These are phyloP conservation scores for Alligator sinensis DNA, from an alignment of 2,113 vertebrate species.

Conservation along the genomic window DNA sequence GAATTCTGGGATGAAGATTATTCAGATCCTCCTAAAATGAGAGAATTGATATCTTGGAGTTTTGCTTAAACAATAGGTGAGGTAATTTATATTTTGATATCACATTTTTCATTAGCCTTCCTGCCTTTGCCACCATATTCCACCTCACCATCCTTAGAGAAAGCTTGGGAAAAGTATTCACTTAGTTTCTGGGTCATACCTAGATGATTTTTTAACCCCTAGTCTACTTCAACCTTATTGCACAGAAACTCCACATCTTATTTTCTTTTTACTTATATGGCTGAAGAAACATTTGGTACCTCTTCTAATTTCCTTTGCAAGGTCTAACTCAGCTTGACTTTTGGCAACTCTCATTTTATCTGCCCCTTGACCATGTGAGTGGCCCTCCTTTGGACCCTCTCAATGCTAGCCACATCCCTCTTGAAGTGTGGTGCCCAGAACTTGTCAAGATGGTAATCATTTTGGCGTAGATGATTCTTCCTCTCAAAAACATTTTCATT, in stretches of 20 bases:
- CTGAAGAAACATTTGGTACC: background rate
- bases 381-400: too few relatives aligned
- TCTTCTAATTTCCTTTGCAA: conserved; percentile 47
- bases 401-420: too few relatives aligned
- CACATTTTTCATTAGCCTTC: background rate
- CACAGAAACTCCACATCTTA: background rate
- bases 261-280: conserved; percentile 6
- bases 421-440: too few relatives aligned
- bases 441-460: too few relatives aligned
- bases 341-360: conserved; percentile 30
- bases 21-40: background rate
- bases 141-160: background rate
- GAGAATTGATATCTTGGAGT: background rate
- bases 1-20: background rate
- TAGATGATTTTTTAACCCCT: background rate
- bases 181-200: too few relatives aligned
- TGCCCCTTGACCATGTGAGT: too few relatives aligned
- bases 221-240: background rate
- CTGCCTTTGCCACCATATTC: background rate
- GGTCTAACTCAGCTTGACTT: conserved; percentile 41
- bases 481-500: background rate
- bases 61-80: background rate
- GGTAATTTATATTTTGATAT: background rate
- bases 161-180: background rate
- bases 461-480: too few relatives aligned